These are phyloP conservation scores for Helicolenus hilgendorfi DNA, from an alignment of 2,797 vertebrate species.

Conservation along the genomic window DNA sequence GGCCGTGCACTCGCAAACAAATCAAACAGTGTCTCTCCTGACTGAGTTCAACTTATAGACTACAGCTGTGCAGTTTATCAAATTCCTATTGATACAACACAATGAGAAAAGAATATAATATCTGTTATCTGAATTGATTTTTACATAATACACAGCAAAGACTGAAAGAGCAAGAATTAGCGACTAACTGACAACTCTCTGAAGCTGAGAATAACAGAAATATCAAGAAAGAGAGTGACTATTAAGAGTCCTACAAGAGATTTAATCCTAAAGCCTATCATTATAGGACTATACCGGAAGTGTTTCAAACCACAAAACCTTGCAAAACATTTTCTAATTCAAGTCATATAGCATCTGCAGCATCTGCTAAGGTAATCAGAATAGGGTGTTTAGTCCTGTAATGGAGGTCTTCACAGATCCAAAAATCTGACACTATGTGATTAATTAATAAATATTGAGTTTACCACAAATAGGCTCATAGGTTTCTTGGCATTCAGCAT, in stretches of 20 bases:
- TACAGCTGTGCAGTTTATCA: conserved; percentile 17
- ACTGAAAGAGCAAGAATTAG: neutral
- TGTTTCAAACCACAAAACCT: neutral
- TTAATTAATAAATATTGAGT: no score
- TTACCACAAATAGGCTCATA: no score
- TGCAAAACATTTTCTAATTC: neutral
- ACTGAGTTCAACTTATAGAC: neutral
- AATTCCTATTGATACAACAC: conserved; percentile 12
- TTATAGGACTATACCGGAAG: neutral
- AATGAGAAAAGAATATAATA: neutral
- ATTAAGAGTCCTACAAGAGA: neutral
- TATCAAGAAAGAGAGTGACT: neutral
- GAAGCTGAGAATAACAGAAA: neutral
- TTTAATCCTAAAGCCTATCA: neutral
- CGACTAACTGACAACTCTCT: neutral
- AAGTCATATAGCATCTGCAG: neutral
- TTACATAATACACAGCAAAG: neutral
- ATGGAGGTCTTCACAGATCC: neutral
- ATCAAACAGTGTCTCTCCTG: conserved; percentile 11
- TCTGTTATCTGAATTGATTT: neutral
- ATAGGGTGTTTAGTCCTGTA: no score
- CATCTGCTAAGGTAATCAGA: conserved; percentile 3
- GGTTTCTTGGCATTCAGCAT: no score
- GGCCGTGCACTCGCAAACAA: conserved; percentile 14
- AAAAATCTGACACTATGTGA: neutral